phyloP scores from a whole-genome alignment of 2,888 invertebrate genomes.

The Ferrisia virgata region DNA sequence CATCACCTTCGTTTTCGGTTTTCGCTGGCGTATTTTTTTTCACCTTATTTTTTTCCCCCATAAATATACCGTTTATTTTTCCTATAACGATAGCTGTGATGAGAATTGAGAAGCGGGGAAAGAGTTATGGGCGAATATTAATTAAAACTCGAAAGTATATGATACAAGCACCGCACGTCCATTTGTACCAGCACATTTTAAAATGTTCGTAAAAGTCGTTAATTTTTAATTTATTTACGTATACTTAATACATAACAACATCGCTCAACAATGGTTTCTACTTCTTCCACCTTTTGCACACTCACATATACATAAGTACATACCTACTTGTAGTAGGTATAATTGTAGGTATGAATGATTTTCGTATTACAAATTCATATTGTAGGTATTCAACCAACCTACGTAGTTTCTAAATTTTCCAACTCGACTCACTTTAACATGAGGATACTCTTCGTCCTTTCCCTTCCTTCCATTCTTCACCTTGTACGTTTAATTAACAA shows the following conservation, averaged over 20 bases:
- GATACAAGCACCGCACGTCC: background rate
- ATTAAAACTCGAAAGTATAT: background rate
- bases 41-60: background rate
- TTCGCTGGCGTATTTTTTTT: background rate
- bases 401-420: background rate
- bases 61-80: too few species aligned
- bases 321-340: too few species aligned
- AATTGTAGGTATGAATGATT: background rate
- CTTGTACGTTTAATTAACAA: too few species aligned
- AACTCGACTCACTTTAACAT: background rate
- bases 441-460: background rate
- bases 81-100: too few species aligned
- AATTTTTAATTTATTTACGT: background rate
- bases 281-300: background rate
- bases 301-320: too few species aligned
- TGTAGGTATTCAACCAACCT: too few species aligned
- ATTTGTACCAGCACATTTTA: background rate
- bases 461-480: background rate
- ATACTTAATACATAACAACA: background rate
- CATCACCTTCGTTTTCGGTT: background rate
- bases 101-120: too few species aligned
- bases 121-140: background rate
- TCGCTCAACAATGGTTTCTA: background rate
- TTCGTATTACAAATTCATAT: background rate
- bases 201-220: background rate